Conservation (phyloP, 2,797 vertebrate genomes). For the Periophthalmus magnuspinnatus region DNA sequence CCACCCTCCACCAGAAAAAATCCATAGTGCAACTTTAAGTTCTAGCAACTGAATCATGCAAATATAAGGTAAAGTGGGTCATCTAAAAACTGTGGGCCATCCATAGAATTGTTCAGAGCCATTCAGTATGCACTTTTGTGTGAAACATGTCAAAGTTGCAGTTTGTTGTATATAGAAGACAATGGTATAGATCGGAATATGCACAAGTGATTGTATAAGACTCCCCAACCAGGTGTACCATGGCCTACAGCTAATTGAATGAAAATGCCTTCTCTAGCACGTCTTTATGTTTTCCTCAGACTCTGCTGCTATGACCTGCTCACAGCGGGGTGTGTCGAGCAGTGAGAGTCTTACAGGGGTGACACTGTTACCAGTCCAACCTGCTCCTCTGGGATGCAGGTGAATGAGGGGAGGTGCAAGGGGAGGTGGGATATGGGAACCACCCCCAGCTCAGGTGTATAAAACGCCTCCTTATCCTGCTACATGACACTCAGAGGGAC, state of each 20-base stretch:
- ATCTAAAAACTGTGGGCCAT: not conserved
- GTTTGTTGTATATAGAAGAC: not conserved
- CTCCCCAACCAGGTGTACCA: conserved; percentile 5
- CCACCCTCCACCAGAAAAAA: no score
- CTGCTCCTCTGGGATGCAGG: conserved; percentile 42
- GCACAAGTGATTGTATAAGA: not conserved
- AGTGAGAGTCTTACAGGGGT: conserved; percentile 42
- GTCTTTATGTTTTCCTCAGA: conserved; percentile 11
- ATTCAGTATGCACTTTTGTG: not conserved
- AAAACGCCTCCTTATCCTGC: conserved; percentile 51
- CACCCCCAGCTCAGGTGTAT: conserved; percentile 54
- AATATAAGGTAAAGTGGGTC: not conserved
- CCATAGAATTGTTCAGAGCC: not conserved
- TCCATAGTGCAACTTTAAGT: no score
- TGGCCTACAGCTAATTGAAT: conserved; percentile 21
- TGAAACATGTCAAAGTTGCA: not conserved
- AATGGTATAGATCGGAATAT: not conserved
- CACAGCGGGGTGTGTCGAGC: conserved; percentile 51
- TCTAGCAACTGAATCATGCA: no score
- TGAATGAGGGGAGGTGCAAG: conserved; percentile 46
- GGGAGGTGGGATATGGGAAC: conserved; percentile 41
- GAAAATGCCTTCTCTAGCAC: conserved; percentile 18
- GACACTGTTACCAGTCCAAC: conserved; percentile 54
- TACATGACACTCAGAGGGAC: conserved; percentile 75
- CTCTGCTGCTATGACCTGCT: conserved; percentile 31